Percentiles rank a stretch among this genome's conserved stretches.
These are phyloP conservation scores for Oikopleura vanhoeffeni DNA, from an alignment of 23 tunicate genomes.

Conservation along the genomic window DNA sequence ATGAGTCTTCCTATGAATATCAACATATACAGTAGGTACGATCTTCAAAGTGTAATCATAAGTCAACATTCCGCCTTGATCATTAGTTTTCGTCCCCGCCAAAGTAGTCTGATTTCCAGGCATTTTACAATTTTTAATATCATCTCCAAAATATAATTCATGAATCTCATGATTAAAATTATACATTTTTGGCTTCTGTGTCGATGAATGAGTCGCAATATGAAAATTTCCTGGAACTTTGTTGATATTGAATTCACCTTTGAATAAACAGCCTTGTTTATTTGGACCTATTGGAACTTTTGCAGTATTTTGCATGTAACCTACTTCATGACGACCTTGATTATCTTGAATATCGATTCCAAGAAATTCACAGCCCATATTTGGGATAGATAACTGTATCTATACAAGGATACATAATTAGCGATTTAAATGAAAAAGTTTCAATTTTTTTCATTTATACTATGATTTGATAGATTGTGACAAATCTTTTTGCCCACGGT, in stretches of 20 bases:
- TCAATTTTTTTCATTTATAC: no score
- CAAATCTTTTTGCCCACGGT: no score
- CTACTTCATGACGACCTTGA: constrained; percentile 97
- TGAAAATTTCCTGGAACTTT: constrained; percentile 99
- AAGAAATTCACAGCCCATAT: constrained; percentile 19
- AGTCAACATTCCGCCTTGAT: constrained; percentile 21
- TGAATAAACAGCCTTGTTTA: constrained; percentile 55
- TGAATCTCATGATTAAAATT: constrained; percentile 82
- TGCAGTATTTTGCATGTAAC: constrained; percentile 61
- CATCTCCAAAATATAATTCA: constrained; percentile 68
- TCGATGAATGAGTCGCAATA: constrained; percentile 73
- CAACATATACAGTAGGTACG: constrained; percentile 82
- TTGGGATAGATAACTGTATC: constrained; percentile 45
- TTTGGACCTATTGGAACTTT: constrained; percentile 38
- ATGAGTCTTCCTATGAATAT: constrained; percentile 25
- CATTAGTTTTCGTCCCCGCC: background rate
- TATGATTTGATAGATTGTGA: no score
- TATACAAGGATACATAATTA: no score
- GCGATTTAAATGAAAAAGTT: no score
- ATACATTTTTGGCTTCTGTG: constrained; percentile 42
- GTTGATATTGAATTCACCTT: constrained; percentile 42
- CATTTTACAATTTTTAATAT: background rate
- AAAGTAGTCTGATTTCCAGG: background rate
- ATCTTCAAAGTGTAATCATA: constrained; percentile 92
- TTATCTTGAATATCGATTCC: constrained; percentile 98